Percentiles rank a stretch among this genome's conserved stretches.
Conservation (phyloP, 1,140 invertebrate species). For the Ceratitis capitata region DNA sequence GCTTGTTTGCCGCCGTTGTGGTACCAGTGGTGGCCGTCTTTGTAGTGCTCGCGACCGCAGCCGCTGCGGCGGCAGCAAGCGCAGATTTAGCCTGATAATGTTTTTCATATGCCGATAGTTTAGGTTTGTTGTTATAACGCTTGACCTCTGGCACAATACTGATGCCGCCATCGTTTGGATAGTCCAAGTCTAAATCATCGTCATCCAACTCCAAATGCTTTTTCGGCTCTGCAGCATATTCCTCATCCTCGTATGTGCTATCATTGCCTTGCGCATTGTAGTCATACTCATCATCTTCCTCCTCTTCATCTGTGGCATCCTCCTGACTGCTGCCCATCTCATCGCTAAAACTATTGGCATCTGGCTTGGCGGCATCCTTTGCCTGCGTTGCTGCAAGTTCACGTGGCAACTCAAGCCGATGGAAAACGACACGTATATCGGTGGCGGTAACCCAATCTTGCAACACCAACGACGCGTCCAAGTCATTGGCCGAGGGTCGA, state of each 20-base stretch:
- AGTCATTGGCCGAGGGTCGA: slow-evolving; percentile 91
- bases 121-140: slow-evolving; percentile 51
- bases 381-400: slow-evolving; percentile 53
- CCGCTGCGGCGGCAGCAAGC: slow-evolving; percentile 53
- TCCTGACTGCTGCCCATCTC: slow-evolving; percentile 58
- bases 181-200: slow-evolving; percentile 57
- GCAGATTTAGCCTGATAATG: slow-evolving; percentile 53
- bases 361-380: slow-evolving; percentile 52
- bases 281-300: slow-evolving; percentile 59
- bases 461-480: slow-evolving; percentile 94
- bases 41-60: slow-evolving; percentile 49
- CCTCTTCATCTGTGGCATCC: slow-evolving; percentile 47
- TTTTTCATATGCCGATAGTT: slow-evolving; percentile 55
- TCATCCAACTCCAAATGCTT: slow-evolving; percentile 60
- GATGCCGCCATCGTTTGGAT: slow-evolving; percentile 57
- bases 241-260: slow-evolving; percentile 64
- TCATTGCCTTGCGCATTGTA: slow-evolving; percentile 63
- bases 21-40: neutral
- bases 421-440: slow-evolving; percentile 94
- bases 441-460: slow-evolving; percentile 99
- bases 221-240: slow-evolving; percentile 55
- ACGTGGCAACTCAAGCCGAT: slow-evolving; percentile 79
- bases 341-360: slow-evolving; percentile 63
- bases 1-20: slow-evolving; percentile 1
- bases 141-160: slow-evolving; percentile 39